Evolutionary conservation across 2,797 vertebrate genomes (phyloP).

Genomic region (Enteromius paludinosus): DNA sequence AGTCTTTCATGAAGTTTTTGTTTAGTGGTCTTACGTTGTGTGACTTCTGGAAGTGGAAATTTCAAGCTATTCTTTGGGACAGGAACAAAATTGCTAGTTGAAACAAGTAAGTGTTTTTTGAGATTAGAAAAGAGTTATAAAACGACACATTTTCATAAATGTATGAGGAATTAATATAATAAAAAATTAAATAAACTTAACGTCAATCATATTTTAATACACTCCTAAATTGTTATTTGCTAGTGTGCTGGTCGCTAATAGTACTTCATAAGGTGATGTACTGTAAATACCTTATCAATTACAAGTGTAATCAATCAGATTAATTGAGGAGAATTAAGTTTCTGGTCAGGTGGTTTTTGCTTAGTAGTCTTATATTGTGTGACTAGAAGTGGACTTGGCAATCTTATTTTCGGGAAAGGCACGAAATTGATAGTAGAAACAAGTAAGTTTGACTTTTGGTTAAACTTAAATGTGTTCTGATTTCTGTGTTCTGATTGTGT

Average conservation of each 20-base stretch:
- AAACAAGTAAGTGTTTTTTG: constrained; percentile 21
- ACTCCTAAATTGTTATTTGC: not conserved
- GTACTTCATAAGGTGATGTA: not conserved
- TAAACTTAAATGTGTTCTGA: not conserved
- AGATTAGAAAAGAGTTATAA: not conserved
- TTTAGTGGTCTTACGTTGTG: not conserved
- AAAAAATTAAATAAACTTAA: not conserved
- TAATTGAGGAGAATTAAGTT: not conserved
- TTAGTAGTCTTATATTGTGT: constrained; percentile 23
- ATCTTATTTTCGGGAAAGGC: constrained; percentile 33
- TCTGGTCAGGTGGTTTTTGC: not conserved
- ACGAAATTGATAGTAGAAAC: constrained; percentile 19
- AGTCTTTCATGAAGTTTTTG: constrained; percentile 6
- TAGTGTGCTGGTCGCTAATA: not conserved
- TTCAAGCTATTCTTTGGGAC: constrained; percentile 31
- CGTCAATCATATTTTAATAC: not conserved
- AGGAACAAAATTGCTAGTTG: constrained; percentile 27
- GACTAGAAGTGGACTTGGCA: constrained; percentile 16
- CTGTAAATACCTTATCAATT: not conserved
- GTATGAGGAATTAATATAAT: not conserved
- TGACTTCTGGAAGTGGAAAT: constrained; percentile 33
- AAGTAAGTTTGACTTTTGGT: constrained; percentile 29
- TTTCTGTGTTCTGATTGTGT: too few species aligned
- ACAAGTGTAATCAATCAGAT: not conserved
- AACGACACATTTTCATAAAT: not conserved